These are phyloP conservation scores for Allygus modestus DNA, from an alignment of 2,888 invertebrate species.

Conservation along the genomic window DNA sequence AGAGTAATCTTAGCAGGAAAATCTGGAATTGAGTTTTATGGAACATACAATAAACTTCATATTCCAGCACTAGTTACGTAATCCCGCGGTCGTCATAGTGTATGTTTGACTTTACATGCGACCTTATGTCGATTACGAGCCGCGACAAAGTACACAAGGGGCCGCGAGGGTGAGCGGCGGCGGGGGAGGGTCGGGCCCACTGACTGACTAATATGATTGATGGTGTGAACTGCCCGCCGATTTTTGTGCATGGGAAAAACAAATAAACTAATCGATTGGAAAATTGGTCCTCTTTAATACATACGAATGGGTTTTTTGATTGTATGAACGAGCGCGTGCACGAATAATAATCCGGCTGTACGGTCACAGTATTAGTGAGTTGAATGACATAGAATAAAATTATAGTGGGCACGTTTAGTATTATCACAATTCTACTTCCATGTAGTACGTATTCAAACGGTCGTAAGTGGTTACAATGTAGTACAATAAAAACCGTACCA, in stretches of 20 bases:
- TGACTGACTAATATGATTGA: conserved; percentile 45
- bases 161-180: background rate
- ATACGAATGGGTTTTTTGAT: conserved; percentile 30
- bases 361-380: background rate
- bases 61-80: background rate
- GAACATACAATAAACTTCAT: no score
- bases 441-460: no score
- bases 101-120: background rate
- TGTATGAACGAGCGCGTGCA: conserved; percentile 3
- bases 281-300: conserved; percentile 31
- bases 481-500: no score
- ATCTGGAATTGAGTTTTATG: no score
- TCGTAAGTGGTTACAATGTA: no score
- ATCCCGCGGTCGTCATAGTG: background rate
- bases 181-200: conserved; percentile 2
- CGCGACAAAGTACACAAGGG: conserved; percentile 4
- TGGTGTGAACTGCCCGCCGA: conserved; percentile 52
- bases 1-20: no score
- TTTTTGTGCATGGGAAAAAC: conserved; percentile 55
- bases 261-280: conserved; percentile 54
- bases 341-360: background rate
- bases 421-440: no score
- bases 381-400: no score
- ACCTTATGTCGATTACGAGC: background rate
- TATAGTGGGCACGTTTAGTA: no score